Evolutionary conservation across 2,888 invertebrate genomes (phyloP), one percentile per base, ranked within the genome.

Genomic region (Lasiommata megera): DNA sequence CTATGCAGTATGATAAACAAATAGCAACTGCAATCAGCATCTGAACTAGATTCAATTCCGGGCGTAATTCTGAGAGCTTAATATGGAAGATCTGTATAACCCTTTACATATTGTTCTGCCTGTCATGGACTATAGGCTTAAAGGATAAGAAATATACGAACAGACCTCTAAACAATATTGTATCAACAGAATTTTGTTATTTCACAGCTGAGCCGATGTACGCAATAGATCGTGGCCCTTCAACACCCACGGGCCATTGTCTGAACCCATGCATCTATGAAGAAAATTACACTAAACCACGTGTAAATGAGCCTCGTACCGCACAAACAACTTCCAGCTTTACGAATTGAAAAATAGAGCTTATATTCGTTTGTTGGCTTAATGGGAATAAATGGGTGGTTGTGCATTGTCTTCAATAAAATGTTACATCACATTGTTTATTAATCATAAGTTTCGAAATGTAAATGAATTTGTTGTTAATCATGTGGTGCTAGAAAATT

Each of bases 181-280:
- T 40, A 40, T 40, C 11, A 41, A 18, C 36, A 9, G 41, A 58
- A 58, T 55, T 46, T 47, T 51, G 58, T 60, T 58, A 58, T 61
- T 62, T 57, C 62, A 64, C 58, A 60, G 51, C 52, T 52, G 50
- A 60, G 60, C 56, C 61, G 58, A 62, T 63, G 59, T 58, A 66
- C 66, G 76, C 72, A 73, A 68, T 64, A 73, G 68, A 67, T 73
- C 74, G 74, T 74, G 76, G 77, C 79, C 75, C 71, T 63, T 51
- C 7, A 67, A 70, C 77, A 75, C 79, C 79, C 68, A 79, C 79
- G 62, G 62, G 53, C 69, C 61, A 73, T 76, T 78, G 74, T 77
- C 61, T 54, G 58, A 63, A 60, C 54, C 61, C 41, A 53, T 53
- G 61, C 54, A 54, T 56, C 62, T 60, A 60, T 53, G 62, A 60